Evolutionary conservation across 2,888 invertebrate species (phyloP), one percentile per base, ranked within the genome.

Genomic region (Agrochola litura): DNA sequence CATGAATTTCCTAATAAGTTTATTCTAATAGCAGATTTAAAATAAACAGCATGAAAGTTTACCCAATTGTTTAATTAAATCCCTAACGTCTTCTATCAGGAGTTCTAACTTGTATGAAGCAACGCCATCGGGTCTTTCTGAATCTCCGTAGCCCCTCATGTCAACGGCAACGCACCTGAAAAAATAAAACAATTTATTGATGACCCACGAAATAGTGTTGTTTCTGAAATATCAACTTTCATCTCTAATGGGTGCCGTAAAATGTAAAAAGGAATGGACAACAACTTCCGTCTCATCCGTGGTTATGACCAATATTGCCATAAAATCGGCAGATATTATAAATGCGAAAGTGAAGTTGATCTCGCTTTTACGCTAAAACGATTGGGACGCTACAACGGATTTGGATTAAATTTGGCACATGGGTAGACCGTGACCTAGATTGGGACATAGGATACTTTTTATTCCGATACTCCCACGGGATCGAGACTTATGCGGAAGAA

Each of bases 101-200:
- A 96, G 85, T 10, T 96, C 93, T 2, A 97, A 90, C 68, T 94
- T 93, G 91, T 98, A 98, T 2, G 92, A 85, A 2, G 92, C 89
- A 22, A 93, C 89, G 0, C 94, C 96, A 52, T 95, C 93, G 0
- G 98, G 98, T 88, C 97, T 97, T 81, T 98, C 98, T 0, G 98
- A 98, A 77, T 98, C 97, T 0, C 97, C 97, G 89, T 98, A 98
- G 0, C 98, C 98, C 89, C 98, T 94, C 96, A 97, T 94, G 88
- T 98, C 98, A 5, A 98, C 90, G 16, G 98, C 98, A 30, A 98
- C 97, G 66, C 97, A 97, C 96, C 98, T 98, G 91, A 49, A 95
- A 66, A 12, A 6, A 60, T 46, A 95, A 16, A 12, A 22, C n/a
- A 41, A 30, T 71, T 74, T 3, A 61, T 30, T 6, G 14, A 37